Conservation (phyloP, 2,113 vertebrate genomes). For the Myrmophylax atrothorax region DNA sequence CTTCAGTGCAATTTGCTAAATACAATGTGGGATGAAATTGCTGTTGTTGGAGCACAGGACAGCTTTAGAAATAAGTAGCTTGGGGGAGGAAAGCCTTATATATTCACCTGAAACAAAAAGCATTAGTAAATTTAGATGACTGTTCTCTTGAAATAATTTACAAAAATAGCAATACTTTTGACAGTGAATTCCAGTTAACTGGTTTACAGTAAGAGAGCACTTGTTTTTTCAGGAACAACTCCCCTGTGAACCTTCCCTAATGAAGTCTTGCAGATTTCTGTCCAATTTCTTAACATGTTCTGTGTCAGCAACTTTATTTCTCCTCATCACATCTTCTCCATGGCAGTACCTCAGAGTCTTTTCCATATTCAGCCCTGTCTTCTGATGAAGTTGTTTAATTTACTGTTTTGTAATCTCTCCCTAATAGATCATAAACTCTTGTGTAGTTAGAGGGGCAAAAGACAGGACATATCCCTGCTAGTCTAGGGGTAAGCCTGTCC, state of each 20-base stretch:
- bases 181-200: conserved; percentile 26
- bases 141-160: conserved; percentile 48
- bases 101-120: conserved; percentile 33
- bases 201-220: background rate
- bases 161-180: background rate
- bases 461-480: background rate
- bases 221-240: background rate
- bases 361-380: background rate
- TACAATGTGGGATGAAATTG: conserved; percentile 53
- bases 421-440: background rate
- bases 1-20: conserved; percentile 53
- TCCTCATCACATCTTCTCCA: background rate
- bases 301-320: background rate
- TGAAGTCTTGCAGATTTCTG: background rate
- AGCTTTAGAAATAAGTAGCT: conserved; percentile 23
- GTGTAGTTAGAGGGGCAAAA: background rate
- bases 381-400: background rate
- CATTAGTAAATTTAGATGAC: conserved; percentile 21
- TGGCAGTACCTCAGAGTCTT: background rate
- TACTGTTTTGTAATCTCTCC: background rate
- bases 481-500: background rate
- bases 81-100: background rate
- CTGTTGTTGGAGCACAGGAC: conserved; percentile 34
- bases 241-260: background rate
- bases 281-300: background rate